Evolutionary conservation across 1,140 invertebrate genomes (phyloP), one percentile per base, ranked within the genome.

Genomic region (Uloborus diversus): DNA sequence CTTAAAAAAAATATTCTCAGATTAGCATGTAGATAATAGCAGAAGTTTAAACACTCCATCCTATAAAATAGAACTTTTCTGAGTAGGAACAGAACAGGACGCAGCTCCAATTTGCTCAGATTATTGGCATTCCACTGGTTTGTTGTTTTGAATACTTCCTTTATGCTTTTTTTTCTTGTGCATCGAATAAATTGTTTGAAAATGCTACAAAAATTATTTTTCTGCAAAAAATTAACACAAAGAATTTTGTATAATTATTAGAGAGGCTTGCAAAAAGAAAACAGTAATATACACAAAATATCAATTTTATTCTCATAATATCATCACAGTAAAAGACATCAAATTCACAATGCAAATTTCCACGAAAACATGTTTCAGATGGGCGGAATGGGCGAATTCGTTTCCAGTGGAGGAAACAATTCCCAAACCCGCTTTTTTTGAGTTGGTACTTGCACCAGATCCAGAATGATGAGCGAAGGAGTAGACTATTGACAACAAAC

Each of bases 311-410:
- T 78, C 66, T 65, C 62, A 78, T 53, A 65, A 61, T 47, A 35
- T 78, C 73, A 78, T 78, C 73, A 78, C 73, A 78, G 73, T 78
- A 65, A 78, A 78, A 78, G 61, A 78, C 73, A 78, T 5, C 73
- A 65, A 65, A 47, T 78, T 65, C 47, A 78, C 42, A 37, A 56
- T 62, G 33, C 17, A 30, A 73, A 25, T n/a, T 49, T 51, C 32
- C 59, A 33, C 27, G 42, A 42, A 27, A 35, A 53, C 7, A 1
- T 30, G 65, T 78, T 78, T 62, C 73, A 66, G 56, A 78, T 78
- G 73, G 73, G 73, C 73, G 73, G 73, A 78, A 78, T 64, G 49
- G 62, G 69, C 30, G 61, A 42, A 56, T 56, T 49, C 57, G 66
- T 65, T 57, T 65, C 32, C 61, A 65, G 53, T 33, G 25, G 30